A percentile compares a stretch with the other conserved stretches of the same genome.
Conservation (phyloP, 2,797 vertebrate genomes). For the Sciaenops ocellatus region DNA sequence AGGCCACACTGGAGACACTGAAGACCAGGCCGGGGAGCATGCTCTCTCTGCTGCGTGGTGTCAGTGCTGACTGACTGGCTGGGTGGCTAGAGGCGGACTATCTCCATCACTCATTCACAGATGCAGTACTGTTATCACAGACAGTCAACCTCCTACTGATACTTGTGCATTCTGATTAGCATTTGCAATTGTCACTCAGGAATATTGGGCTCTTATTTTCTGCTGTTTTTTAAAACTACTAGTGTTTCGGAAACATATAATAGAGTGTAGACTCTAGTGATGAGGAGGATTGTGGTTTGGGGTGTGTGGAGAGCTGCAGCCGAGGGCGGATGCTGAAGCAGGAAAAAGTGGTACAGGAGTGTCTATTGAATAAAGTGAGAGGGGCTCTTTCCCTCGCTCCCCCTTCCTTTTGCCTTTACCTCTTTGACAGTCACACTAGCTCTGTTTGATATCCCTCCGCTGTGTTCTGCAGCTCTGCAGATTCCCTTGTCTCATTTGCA, state of each 20-base stretch:
- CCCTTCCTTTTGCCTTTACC: slow-evolving; percentile 66
- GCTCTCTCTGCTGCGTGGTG: slow-evolving; percentile 58
- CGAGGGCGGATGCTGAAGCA: slow-evolving; percentile 62
- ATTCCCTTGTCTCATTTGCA: slow-evolving; percentile 85
- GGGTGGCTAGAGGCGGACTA: slow-evolving; percentile 38
- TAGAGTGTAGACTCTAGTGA: slow-evolving; percentile 63
- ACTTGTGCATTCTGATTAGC: slow-evolving; percentile 48
- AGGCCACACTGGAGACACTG: slow-evolving; percentile 65
- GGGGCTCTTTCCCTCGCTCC: slow-evolving; percentile 56
- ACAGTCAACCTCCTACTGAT: slow-evolving; percentile 29
- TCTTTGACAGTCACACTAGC: slow-evolving; percentile 77
- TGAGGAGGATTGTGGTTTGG: slow-evolving; percentile 61
- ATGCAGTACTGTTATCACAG: slow-evolving; percentile 46
- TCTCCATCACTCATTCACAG: slow-evolving; percentile 61
- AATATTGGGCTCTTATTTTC: slow-evolving; percentile 35
- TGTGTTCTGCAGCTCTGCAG: slow-evolving; percentile 82
- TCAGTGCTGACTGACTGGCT: slow-evolving; percentile 52
- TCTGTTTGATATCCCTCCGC: slow-evolving; percentile 81
- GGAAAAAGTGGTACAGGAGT: slow-evolving; percentile 68
- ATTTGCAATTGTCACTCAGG: slow-evolving; percentile 48
- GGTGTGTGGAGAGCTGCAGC: slow-evolving; percentile 62
- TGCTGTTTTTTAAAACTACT: slow-evolving; percentile 48
- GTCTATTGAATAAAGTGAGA: slow-evolving; percentile 77
- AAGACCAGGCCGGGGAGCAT: slow-evolving; percentile 58
- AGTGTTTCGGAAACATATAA: slow-evolving; percentile 60